Base-by-base conservation (phyloP, 2,113 vertebrate species). In the Paramormyrops kingsleyae region DNA sequence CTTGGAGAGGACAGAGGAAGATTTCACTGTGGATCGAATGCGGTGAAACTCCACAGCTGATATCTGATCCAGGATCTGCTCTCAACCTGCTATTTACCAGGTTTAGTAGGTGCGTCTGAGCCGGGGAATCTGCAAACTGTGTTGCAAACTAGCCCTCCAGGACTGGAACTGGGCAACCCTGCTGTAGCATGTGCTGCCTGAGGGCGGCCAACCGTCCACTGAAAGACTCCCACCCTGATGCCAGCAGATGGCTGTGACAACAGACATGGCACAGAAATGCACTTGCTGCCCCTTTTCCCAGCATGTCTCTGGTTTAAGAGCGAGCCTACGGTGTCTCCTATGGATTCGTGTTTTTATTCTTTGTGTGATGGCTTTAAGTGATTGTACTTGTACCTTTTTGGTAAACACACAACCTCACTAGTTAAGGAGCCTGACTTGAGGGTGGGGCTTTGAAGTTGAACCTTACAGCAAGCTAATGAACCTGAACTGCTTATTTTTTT, bases 1-100 rank as follows among this genome's bases (percentile, higher is more conserved):
- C n/a, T 66, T 0, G 62, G n/a, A 66, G n/a, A 35, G 70, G 88
- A 46, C 42, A 2, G 4, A 2, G 56, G 87, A 21, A n/a, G 35
- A 4, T 15, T 39, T 19, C 8, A 24, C 17, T 31, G 35, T 15
- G n/a, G 42, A 27, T 47, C 24, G 31, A 47, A 70, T 17, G n/a
- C 15, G 31, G 31, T 4, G 35, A 27, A 86, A 42, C 42, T 24
- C 10, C 3, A 39, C 39, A 5, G 77, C 31, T 5, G 39, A 47
- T 89, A 94, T 93, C 85, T 92, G 90, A 88, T 90, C 91, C 88
- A 88, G 93, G 93, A 92, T 90, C 91, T 92, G 93, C 94, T 27
- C 62, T 70, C 31, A 70, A 31, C 12, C n/a, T 1, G 10, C 62
- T 15, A 1, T 13, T 70, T 70, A 31, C 62, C n/a, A 4, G 62